Percentiles rank a stretch among this genome's conserved stretches.
phyloP scores from a whole-genome alignment of 2,797 vertebrate species.

The Lemur catta region DNA sequence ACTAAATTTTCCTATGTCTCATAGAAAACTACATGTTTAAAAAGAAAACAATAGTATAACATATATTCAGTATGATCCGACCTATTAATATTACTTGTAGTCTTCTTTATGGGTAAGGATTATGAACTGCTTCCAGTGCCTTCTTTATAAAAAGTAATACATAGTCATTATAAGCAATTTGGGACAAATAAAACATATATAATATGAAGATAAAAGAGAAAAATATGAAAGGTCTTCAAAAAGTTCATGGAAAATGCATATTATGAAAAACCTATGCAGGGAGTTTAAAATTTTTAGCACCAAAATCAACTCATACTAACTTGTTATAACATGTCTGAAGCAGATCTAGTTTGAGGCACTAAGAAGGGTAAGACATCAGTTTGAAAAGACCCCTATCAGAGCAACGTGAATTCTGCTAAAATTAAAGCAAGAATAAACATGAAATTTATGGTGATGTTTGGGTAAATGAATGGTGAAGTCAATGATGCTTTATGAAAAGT shows the following conservation, averaged over 20 bases:
- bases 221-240: not conserved
- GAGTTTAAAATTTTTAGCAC: not conserved
- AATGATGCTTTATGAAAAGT: not conserved
- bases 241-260: not conserved
- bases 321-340: not conserved
- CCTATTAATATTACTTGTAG: not conserved
- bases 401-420: not conserved
- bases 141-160: slow-evolving; percentile 17
- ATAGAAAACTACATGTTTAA: slow-evolving; percentile 9
- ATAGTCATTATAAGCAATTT: not conserved
- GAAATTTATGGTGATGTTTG: not conserved
- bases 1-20: slow-evolving; percentile 35
- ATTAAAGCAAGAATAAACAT: not conserved
- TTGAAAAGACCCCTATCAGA: not conserved
- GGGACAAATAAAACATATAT: not conserved
- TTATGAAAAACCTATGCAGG: not conserved
- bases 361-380: not conserved
- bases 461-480: not conserved
- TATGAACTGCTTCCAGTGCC: not conserved
- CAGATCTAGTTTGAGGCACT: not conserved
- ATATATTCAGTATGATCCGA: not conserved
- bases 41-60: not conserved
- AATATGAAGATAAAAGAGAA: not conserved
- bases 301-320: not conserved
- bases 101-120: not conserved